Conservation (phyloP, 2,797 vertebrate species). For the Psittacula echo region DNA sequence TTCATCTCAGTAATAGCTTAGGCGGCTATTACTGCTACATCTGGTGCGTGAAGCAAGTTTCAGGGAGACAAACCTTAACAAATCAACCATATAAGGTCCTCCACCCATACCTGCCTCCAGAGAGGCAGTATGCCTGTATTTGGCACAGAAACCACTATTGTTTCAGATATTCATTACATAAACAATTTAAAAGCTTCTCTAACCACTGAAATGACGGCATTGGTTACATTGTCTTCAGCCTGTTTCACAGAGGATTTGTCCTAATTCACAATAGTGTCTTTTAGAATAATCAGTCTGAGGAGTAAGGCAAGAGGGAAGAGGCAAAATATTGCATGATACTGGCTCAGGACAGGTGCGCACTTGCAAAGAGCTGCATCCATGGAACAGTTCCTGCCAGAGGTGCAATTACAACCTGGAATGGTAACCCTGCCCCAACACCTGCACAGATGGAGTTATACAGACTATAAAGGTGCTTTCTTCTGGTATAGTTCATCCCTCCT, state of each 20-base stretch:
- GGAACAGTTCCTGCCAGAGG: background rate
- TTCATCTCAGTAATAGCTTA: background rate
- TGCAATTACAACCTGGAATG: background rate
- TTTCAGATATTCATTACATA: background rate
- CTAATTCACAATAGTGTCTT: background rate
- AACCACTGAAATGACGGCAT: background rate
- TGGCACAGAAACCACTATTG: background rate
- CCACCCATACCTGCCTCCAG: background rate
- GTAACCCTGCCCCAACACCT: background rate
- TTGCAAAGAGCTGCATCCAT: background rate
- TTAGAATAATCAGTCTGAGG: background rate
- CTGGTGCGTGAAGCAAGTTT: background rate
- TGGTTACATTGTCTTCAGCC: background rate
- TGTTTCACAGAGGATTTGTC: background rate
- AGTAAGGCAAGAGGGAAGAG: background rate
- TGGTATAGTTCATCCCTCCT: background rate
- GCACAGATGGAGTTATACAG: background rate
- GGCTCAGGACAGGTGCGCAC: background rate
- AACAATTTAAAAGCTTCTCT: background rate
- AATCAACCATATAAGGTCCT: background rate
- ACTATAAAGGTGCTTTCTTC: constrained; percentile 8
- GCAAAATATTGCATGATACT: background rate
- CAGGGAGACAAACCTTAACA: background rate
- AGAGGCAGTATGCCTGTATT: background rate
- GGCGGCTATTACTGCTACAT: background rate